Evolutionary conservation across 2,113 vertebrate genomes (phyloP).

Genomic region (Sciurus niger): DNA sequence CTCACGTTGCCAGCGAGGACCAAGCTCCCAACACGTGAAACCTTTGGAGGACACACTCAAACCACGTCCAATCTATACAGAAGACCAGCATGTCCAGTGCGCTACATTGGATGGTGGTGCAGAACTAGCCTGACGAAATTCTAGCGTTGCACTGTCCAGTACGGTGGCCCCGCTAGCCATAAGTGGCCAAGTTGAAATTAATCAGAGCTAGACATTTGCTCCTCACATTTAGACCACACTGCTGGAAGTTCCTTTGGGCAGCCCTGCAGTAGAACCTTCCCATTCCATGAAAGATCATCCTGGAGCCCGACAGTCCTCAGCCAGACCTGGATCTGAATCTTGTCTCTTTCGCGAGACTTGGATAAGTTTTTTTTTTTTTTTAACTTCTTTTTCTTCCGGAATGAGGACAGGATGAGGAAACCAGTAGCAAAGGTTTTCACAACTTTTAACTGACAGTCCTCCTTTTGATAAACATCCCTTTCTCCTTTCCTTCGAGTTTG

Average conservation of each 20-base stretch:
- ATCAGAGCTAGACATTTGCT: not conserved
- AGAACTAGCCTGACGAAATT: not conserved
- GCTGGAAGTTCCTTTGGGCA: not conserved
- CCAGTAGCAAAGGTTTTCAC: not conserved
- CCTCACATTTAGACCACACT: not conserved
- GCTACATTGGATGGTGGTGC: not conserved
- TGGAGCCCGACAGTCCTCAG: not conserved
- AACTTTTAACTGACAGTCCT: not conserved
- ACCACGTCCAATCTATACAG: not conserved
- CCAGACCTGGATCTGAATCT: not conserved
- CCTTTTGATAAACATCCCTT: not conserved
- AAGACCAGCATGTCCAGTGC: not conserved
- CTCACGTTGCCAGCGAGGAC: not conserved
- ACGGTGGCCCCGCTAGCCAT: not conserved
- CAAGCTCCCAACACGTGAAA: not conserved
- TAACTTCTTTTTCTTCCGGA: not conserved
- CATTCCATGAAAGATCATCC: not conserved
- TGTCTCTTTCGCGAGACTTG: not conserved
- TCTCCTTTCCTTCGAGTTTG: not conserved
- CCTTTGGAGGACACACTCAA: not conserved
- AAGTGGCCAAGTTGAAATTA: not conserved
- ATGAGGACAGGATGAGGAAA: not conserved
- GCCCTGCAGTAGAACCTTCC: not conserved
- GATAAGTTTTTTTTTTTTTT: not conserved
- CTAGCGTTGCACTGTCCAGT: not conserved